Evolutionary conservation across 1,140 invertebrate genomes (phyloP), one percentile per base, ranked within the genome.

Genomic region (Caenorhabditis inopinata): DNA sequence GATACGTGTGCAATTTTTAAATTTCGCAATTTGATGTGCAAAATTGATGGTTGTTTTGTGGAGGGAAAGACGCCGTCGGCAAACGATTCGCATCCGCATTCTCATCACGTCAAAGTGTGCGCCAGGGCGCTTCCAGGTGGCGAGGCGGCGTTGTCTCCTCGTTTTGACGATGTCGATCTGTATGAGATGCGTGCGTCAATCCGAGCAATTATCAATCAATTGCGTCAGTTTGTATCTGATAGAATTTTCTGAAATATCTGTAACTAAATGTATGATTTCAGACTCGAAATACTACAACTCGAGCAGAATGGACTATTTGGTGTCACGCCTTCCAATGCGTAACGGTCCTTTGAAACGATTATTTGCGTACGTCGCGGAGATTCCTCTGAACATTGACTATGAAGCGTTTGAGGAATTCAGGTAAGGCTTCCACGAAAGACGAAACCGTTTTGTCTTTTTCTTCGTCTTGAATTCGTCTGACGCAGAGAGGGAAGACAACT

Each of bases 361-460:
- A 85, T 92, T 92, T 42, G 91, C 96, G 87, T 95, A 94, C 90
- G 93, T 95, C n/a, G 90, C 96, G 47, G 94, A 96, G 89, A 93
- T 96, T 11, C 23, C 27, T 18, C 14, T 1, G 16, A 18, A 68
- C 32, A 18, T 68, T 4, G 32, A n/a, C 6, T 42, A 38, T 18
- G 58, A 68, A 21, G 25, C 35, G 78, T 92, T 92, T 18, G 90
- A 92, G 49, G 92, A 93, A 68, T 86, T 93, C n/a, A 76, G 49
- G 9, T 76, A 87, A 11, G 73, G 38, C 38, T n/a, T n/a, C n/a
- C n/a, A n/a, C n/a, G n/a, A n/a, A n/a, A n/a, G n/a, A n/a, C n/a
- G n/a, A n/a, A n/a, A n/a, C n/a, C n/a, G n/a, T n/a, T n/a, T n/a
- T n/a, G n/a, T n/a, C n/a, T n/a, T n/a, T n/a, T n/a, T n/a, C n/a